Base-by-base conservation (phyloP, 2,113 vertebrate species). In the Anolis sagrei region DNA sequence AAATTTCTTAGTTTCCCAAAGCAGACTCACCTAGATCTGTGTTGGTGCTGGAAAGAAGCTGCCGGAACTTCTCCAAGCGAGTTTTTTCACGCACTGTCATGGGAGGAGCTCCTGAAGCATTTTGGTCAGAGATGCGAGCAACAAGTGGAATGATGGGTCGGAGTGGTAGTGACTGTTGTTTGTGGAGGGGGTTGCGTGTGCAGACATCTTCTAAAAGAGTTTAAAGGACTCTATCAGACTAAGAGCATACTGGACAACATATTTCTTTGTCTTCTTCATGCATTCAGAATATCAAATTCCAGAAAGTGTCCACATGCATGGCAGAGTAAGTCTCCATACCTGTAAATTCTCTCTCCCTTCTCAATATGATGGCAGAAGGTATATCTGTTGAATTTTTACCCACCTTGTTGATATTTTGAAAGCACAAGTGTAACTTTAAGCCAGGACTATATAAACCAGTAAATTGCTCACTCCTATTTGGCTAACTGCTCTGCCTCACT, bases 71-170 rank as follows among this genome's bases (percentile, higher is more conserved):
- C 90, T 99, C 98, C 86, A 99, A 95, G 19, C 98, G 97, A 5
- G 96, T 98, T 93, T 99, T 99, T 94, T 99, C 99, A 76, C 98
- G 96, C 88, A 99, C 97, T 0, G 97, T 98, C 98, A 99, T 98
- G 9, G 97, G 98, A 0, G 98, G 98, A 0, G 98, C 98, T 36
- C 99, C 99, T 0, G 98, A 99, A 5, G 98, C 97, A 0, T 99
- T 99, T 95, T 99, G 99, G 96, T 99, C 99, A 0, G 99, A 99
- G 94, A 99, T 99, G 4, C 98, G 97, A 86, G 98, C 98, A 7
- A 99, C 97, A 0, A 99, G 97, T 0, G 99, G 99, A 92, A 99
- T 98, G 95, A 99, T 94, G 44, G 98, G 98, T 11, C 98, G 97
- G 1, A 97, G 95, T 4, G 98, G 98, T 75, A 99, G 98, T 14